Conservation (phyloP, 1,140 invertebrate genomes). For the Camponotus pennsylvanicus region DNA sequence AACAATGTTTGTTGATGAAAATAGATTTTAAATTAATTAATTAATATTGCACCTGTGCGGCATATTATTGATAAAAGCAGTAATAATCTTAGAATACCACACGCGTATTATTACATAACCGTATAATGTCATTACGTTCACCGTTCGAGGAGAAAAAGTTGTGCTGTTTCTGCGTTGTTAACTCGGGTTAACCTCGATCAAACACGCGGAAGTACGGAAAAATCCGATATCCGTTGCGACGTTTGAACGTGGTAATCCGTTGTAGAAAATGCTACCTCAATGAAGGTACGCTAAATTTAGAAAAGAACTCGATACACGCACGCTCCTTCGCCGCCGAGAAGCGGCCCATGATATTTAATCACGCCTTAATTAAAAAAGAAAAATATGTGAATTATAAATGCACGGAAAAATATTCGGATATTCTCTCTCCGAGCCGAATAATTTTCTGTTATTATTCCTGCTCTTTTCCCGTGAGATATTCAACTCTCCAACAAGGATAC, state of each 20-base stretch:
- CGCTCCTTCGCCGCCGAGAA: conserved; percentile 18
- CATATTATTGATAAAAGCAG: background rate
- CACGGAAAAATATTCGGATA: background rate
- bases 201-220: conserved; percentile 59
- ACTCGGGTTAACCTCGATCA: conserved; percentile 56
- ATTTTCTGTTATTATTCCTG: conserved; percentile 23
- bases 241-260: conserved; percentile 47
- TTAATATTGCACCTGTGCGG: background rate
- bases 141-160: conserved; percentile 36
- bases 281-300: conserved; percentile 55
- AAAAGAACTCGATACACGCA: conserved; percentile 36
- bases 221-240: conserved; percentile 59
- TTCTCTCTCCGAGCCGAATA: conserved; percentile 20
- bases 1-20: background rate
- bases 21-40: conserved; percentile 21
- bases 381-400: conserved; percentile 27
- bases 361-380: conserved; percentile 44
- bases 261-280: conserved; percentile 51
- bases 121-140: conserved; percentile 39
- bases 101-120: conserved; percentile 6
- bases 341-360: conserved; percentile 40
- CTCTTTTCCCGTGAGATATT: conserved; percentile 28
- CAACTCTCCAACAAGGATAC: conserved; percentile 7
- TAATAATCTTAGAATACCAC: background rate
- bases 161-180: conserved; percentile 36